Evolutionary conservation across 1,140 invertebrate species (phyloP).

Genomic region (Ladona fulva): DNA sequence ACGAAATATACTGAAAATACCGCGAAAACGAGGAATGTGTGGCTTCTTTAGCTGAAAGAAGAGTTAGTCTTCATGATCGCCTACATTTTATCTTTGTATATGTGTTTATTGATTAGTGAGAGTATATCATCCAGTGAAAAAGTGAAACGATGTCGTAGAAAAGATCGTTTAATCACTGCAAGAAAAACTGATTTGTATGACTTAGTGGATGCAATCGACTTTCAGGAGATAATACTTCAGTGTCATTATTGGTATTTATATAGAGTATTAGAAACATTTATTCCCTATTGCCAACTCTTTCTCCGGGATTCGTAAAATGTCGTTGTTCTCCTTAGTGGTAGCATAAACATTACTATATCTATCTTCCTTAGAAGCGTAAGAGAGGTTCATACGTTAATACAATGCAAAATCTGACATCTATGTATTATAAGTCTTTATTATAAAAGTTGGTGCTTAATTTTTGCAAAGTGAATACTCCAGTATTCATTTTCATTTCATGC

Average conservation of each 20-base stretch:
- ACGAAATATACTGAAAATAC: slow-evolving; percentile 3
- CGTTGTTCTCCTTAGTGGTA: too few species aligned
- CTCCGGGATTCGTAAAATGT: too few species aligned
- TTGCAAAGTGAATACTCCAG: too few species aligned
- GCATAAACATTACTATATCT: too few species aligned
- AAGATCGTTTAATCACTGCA: neutral
- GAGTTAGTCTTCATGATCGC: neutral
- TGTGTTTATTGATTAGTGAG: neutral
- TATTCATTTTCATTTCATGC: too few species aligned
- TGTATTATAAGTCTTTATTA: too few species aligned
- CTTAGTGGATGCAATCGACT: neutral
- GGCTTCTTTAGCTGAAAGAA: neutral
- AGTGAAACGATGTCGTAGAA: neutral
- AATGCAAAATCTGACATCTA: too few species aligned
- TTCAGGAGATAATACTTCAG: neutral
- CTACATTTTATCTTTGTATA: neutral
- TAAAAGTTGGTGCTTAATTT: too few species aligned
- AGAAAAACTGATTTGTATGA: neutral
- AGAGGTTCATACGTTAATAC: too few species aligned
- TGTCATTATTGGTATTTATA: neutral
- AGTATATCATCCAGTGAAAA: neutral
- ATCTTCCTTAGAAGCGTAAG: too few species aligned
- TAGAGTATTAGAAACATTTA: neutral
- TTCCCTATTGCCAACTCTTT: neutral
- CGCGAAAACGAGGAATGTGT: neutral